A percentile compares a stretch with the other conserved stretches of the same genome.
These are phyloP conservation scores for Andrena trimmerana DNA, from an alignment of 2,888 invertebrate genomes.

Conservation along the genomic window DNA sequence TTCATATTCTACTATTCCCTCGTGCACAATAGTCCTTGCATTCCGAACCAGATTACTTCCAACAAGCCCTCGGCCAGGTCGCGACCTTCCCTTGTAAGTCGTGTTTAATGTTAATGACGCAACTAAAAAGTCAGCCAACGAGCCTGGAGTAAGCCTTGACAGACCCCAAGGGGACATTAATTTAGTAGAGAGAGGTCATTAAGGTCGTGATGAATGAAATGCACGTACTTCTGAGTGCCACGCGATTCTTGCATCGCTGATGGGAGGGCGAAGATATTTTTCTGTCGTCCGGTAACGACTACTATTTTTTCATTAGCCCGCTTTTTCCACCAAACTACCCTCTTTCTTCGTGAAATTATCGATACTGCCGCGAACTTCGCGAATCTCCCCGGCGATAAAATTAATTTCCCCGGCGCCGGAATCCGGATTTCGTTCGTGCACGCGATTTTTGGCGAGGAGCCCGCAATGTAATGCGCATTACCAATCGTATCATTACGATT, in stretches of 20 bases:
- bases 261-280: slow-evolving; percentile 45
- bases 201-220: slow-evolving; percentile 45
- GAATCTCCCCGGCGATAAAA: slow-evolving; percentile 5
- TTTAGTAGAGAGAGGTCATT: slow-evolving; percentile 44
- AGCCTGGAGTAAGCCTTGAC: slow-evolving; percentile 15
- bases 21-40: not conserved
- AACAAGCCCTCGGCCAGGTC: not conserved
- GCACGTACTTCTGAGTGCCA: slow-evolving; percentile 31
- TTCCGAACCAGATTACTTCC: not conserved
- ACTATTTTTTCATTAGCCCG: not conserved
- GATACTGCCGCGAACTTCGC: not conserved
- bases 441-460: slow-evolving; percentile 48
- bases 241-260: slow-evolving; percentile 36
- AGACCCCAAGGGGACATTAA: slow-evolving; percentile 31
- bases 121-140: slow-evolving; percentile 4
- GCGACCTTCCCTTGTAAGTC: slow-evolving; percentile 8
- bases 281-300: slow-evolving; percentile 32
- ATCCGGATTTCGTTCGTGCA: slow-evolving; percentile 14
- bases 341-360: not conserved
- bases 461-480: slow-evolving; percentile 57
- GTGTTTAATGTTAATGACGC: slow-evolving; percentile 37
- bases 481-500: slow-evolving; percentile 58
- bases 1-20: no score
- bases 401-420: slow-evolving; percentile 29
- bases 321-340: not conserved